These are phyloP conservation scores for Sebastes iracundus DNA, from an alignment of 2,797 vertebrate genomes.

Conservation along the genomic window DNA sequence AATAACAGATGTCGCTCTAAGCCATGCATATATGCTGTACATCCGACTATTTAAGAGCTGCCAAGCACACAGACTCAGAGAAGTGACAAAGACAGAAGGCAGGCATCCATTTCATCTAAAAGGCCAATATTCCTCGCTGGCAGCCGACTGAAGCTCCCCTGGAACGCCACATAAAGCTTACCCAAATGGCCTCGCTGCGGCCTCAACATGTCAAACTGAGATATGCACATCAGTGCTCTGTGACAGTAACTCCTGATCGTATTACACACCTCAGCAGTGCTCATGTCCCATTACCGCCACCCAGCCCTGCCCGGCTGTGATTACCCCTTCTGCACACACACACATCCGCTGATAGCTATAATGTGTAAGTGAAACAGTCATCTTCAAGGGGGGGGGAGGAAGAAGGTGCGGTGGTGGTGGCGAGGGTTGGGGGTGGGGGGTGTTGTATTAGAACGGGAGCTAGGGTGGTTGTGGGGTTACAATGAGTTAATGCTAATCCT, in stretches of 20 bases:
- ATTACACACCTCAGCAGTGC: slow-evolving; percentile 82
- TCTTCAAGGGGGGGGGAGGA: slow-evolving; percentile 55
- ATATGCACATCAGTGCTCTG: slow-evolving; percentile 78
- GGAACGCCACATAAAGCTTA: slow-evolving; percentile 76
- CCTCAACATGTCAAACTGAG: slow-evolving; percentile 78
- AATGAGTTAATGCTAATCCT: slow-evolving; percentile 78
- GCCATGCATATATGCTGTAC: slow-evolving; percentile 27
- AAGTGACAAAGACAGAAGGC: slow-evolving; percentile 67
- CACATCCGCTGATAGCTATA: slow-evolving; percentile 55
- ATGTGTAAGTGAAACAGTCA: slow-evolving; percentile 72
- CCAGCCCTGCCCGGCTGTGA: slow-evolving; percentile 64
- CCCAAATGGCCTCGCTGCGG: slow-evolving; percentile 68
- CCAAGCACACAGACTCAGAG: slow-evolving; percentile 43
- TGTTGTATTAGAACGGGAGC: slow-evolving; percentile 46
- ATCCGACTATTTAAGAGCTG: slow-evolving; percentile 38
- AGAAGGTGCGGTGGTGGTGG: slow-evolving; percentile 32
- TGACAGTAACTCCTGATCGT: slow-evolving; percentile 82
- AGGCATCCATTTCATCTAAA: slow-evolving; percentile 72
- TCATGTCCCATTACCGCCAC: slow-evolving; percentile 75
- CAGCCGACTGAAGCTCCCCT: slow-evolving; percentile 62
- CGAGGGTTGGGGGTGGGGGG: slow-evolving; percentile 10
- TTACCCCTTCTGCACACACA: slow-evolving; percentile 47
- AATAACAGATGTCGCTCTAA: slow-evolving; percentile 17
- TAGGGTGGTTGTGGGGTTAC: slow-evolving; percentile 45
- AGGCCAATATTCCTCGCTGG: slow-evolving; percentile 67